Evolutionary conservation across 2,113 vertebrate species (phyloP), one percentile per base, ranked within the genome.

Genomic region (Plecturocebus donacophilus): DNA sequence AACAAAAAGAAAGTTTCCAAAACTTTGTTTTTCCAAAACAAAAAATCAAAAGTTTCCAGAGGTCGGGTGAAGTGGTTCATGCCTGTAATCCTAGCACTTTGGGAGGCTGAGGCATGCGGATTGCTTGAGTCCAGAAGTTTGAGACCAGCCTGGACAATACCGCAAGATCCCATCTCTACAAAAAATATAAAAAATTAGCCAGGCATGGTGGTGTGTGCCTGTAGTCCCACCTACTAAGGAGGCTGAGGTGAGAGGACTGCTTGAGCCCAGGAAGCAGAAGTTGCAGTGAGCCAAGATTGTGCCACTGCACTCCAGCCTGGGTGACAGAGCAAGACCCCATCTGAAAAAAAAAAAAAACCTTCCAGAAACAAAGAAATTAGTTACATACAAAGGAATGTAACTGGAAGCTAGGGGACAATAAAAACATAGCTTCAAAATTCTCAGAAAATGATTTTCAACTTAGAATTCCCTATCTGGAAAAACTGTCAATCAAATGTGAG

Each of bases 1-100:
- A 87, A 75, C 17, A 81, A 82, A 64, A 92, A 92, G 68, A 87
- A 92, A 75, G 45, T n/a, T n/a, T n/a, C n/a, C n/a, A n/a, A n/a
- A n/a, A n/a, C n/a, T n/a, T n/a, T n/a, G n/a, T n/a, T n/a, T n/a
- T n/a, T n/a, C n/a, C n/a, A n/a, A n/a, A n/a, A n/a, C n/a, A n/a
- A n/a, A 87, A 92, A 75, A 54, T n/a, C 27, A 25, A 82, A 92
- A 92, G 9, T 16, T 92, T 75, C n/a, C 61, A 64, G 54, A 84
- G 70, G 9, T 20, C 9, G 11, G n/a, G 64, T 27, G 2, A 14
- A 16, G 30, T 66, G 64, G 70, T n/a, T 71, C 70, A 71, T 1
- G 0, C 70, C n/a, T 71, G 9, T 71, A 38, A 71, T 71, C 70
- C n/a, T 71, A 71, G n/a, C n/a, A 71, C n/a, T 71, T 21, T 12